Base-by-base conservation (phyloP, 2,888 invertebrate species). In the Nemapogon koenigi region DNA sequence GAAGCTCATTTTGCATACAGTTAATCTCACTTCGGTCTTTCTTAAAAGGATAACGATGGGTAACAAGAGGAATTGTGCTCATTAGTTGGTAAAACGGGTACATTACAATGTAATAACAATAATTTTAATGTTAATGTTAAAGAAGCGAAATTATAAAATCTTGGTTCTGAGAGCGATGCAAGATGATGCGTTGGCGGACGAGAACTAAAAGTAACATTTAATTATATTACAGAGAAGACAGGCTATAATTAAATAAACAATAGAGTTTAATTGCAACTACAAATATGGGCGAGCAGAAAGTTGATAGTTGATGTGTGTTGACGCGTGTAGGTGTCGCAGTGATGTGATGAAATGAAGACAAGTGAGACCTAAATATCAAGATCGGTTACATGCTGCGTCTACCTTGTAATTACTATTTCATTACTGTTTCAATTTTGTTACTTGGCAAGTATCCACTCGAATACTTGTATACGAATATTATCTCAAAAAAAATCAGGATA, bases 181-280 rank as follows among this genome's bases (percentile, higher is more conserved):
- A 22, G 8, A 22, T 8, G 6, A 8, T 33, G 33, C 19, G 33
- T 33, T 19, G 33, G 33, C 31, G 31, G 31, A 13, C 16, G 16
- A 16, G 16, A 33, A 33, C 33, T 51, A 52, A 44, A 50, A 49
- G 46, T 43, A 55, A 55, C 56, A 51, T 53, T 57, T 53, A 54
- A 53, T 55, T 58, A 57, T 51, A 55, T 55, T 53, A 55, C 42
- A 45, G 49, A 40, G 41, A 46, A 48, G 62, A 59, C 59, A 60
- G 52, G 54, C 50, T 54, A 48, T 63, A 62, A 68, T 68, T 67
- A 63, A 47, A 55, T 57, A 61, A 59, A 67, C 68, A 70, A 70
- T 63, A 48, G 59, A 42, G 42, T 59, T 48, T 69, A 59, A 70
- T 69, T 67, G 55, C 57, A 51, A 50, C 50, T 50, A 56, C 47